Evolutionary conservation across 2,113 vertebrate species (phyloP).

Genomic region (Toxotes chatareus): DNA sequence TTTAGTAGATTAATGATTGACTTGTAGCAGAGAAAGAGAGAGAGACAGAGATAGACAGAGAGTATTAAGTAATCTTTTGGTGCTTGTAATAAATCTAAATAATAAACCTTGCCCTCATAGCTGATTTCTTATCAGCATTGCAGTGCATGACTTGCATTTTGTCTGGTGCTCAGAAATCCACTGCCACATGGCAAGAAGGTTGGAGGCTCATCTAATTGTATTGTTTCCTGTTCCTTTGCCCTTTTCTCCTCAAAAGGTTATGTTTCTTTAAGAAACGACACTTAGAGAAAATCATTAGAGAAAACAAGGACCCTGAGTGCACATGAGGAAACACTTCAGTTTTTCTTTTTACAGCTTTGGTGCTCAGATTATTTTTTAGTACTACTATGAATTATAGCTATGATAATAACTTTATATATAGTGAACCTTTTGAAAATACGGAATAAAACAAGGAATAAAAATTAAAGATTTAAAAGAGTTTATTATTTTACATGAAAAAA

Average conservation of each 20-base stretch:
- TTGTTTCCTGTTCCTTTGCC: conserved; percentile 36
- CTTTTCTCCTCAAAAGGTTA: neutral
- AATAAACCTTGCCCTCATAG: conserved; percentile 31
- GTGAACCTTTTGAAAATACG: no score
- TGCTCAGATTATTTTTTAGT: neutral
- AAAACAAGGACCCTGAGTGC: neutral
- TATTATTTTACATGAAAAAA: neutral
- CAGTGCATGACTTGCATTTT: conserved; percentile 48
- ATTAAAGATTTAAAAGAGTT: neutral
- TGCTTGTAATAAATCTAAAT: conserved; percentile 37
- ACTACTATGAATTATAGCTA: no score
- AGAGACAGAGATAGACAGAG: neutral
- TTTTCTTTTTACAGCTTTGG: no score
- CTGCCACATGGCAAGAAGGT: conserved; percentile 13
- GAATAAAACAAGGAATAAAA: neutral
- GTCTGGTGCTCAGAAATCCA: conserved; percentile 28
- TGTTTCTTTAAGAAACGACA: neutral
- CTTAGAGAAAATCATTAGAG: neutral
- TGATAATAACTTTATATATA: no score
- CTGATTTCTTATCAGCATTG: conserved; percentile 71
- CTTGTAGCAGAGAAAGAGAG: neutral
- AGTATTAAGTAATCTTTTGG: neutral
- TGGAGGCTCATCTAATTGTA: neutral
- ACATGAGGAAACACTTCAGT: no score
- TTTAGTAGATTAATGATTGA: conserved; percentile 17